A percentile compares a stretch with the other conserved stretches of the same genome.
These are phyloP conservation scores for Tachycineta bicolor DNA, from an alignment of 2,113 vertebrate genomes.

Conservation along the genomic window DNA sequence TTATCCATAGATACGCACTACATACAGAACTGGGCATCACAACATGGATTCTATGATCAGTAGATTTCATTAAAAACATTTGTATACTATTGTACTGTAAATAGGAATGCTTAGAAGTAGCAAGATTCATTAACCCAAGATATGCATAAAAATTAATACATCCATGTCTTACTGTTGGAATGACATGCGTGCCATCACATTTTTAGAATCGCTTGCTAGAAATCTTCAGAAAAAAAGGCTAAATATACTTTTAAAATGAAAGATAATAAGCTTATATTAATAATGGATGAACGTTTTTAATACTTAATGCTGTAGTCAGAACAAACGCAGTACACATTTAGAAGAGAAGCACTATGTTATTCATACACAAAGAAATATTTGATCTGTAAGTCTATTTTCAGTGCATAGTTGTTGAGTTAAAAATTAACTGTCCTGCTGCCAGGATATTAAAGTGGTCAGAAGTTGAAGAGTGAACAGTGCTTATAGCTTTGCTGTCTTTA, in stretches of 20 bases:
- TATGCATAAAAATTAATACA: background rate
- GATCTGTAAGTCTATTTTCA: background rate
- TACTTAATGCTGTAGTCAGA: slow-evolving; percentile 18
- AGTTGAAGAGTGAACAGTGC: background rate
- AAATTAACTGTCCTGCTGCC: background rate
- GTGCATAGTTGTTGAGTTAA: background rate
- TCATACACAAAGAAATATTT: background rate
- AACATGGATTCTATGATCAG: background rate
- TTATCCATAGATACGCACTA: background rate
- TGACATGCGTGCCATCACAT: background rate
- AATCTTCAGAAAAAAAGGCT: background rate
- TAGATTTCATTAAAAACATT: background rate
- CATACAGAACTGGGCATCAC: background rate
- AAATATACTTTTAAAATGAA: background rate
- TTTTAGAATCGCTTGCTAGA: background rate
- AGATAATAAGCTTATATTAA: slow-evolving; percentile 2
- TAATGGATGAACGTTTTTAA: slow-evolving; percentile 17
- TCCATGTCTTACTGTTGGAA: background rate
- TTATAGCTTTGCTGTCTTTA: background rate
- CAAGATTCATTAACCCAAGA: background rate
- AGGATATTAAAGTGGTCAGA: background rate
- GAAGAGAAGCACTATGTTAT: background rate
- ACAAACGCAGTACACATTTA: background rate
- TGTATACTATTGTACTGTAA: background rate
- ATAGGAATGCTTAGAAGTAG: background rate